A percentile compares a stretch with the other conserved stretches of the same genome.
These are phyloP conservation scores for Polypedilum pembai DNA, from an alignment of 1,140 invertebrate genomes.

Conservation along the genomic window DNA sequence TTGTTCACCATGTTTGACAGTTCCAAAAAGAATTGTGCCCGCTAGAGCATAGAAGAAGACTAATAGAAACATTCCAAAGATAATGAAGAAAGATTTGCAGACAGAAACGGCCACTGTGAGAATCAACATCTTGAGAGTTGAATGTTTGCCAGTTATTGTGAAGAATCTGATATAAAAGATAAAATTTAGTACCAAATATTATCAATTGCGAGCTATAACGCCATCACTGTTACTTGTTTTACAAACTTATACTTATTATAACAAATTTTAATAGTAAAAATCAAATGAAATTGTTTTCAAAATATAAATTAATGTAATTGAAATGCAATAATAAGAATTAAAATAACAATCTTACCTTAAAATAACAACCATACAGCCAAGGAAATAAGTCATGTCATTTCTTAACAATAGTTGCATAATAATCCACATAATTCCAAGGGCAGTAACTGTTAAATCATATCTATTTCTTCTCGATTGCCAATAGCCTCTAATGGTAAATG, in stretches of 20 bases:
- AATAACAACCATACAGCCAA: slow-evolving; percentile 97
- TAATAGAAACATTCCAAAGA: slow-evolving; percentile 98
- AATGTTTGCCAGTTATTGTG: slow-evolving; percentile 98
- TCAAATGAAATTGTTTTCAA: too few species aligned
- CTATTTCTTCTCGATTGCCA: slow-evolving; percentile 97
- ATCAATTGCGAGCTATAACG: too few species aligned
- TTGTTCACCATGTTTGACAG: slow-evolving; percentile 98
- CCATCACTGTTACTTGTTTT: neutral
- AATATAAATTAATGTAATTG: too few species aligned
- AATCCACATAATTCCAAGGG: slow-evolving; percentile 95
- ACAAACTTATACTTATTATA: too few species aligned
- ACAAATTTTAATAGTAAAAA: too few species aligned
- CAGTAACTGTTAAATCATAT: slow-evolving; percentile 95
- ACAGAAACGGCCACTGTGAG: slow-evolving; percentile 97
- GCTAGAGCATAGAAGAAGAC: slow-evolving; percentile 98
- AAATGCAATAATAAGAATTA: neutral
- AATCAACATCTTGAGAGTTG: slow-evolving; percentile 99
- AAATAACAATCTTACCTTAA: slow-evolving; percentile 45
- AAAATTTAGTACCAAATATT: neutral
- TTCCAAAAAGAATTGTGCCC: slow-evolving; percentile 97
- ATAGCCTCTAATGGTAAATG: slow-evolving; percentile 58
- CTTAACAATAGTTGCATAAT: slow-evolving; percentile 71
- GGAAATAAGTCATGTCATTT: slow-evolving; percentile 84
- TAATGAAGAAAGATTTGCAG: slow-evolving; percentile 99
- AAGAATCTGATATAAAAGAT: slow-evolving; percentile 72